Evolutionary conservation across 2,113 vertebrate genomes (phyloP), one percentile per base, ranked within the genome.

Genomic region (Gulo gulo): DNA sequence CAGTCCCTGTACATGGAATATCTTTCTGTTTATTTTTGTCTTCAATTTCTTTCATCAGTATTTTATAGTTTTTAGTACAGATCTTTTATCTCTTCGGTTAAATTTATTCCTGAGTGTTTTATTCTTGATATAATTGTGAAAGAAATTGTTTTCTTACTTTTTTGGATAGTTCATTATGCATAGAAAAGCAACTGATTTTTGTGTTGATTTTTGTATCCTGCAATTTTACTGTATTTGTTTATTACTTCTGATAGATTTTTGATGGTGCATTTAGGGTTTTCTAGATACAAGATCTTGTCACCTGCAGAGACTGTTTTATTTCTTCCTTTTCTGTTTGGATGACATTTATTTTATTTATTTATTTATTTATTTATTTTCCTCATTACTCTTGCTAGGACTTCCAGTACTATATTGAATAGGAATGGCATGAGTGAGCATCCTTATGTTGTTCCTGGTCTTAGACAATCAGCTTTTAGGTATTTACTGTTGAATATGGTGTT

Each of bases 101-200:
- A 74, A 57, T 73, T 65, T 82, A 80, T 78, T 91, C 34, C 31
- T 69, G 26, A 92, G 59, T 76, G 21, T 84, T 82, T 91, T 91
- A 71, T 92, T 78, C 82, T 85, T 97, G 6, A 69, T 76, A 8
- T 13, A 73, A 34, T 80, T 74, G 82, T 95, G 92, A 93, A 63
- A 84, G 36, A 31, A 39, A 90, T 23, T 23, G 5, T 71, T 95
- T 57, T 71, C 7, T 20, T 89, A 52, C 29, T 61, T 76, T 90
- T 91, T 63, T 76, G 29, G 47, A 73, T 55, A 52, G 21, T 74
- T 82, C n/a, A 65, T 93, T 93, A 36, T 61, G 23, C 47, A 55
- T 88, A 76, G 57, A 82, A 96, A 93, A 76, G 47, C 12, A 65
- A 11, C 39, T 88, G 57, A 74, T 67, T 47, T 88, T 76, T 88